Base-by-base conservation (phyloP, 2,888 invertebrate genomes). In the Dolichomitus sp. region DNA sequence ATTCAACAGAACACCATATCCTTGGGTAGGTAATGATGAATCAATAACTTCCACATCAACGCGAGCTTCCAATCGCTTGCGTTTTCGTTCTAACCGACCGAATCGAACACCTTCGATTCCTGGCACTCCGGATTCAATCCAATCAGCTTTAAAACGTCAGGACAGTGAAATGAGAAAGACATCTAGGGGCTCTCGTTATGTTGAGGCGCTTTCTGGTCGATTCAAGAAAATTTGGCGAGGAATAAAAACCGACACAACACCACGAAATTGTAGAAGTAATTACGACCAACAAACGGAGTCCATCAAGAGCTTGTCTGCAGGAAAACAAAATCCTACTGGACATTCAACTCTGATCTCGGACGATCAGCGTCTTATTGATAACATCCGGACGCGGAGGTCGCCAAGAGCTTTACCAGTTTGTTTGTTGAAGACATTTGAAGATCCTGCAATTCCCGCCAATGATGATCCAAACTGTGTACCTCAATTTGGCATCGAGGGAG, bases 321-420 rank as follows among this genome's bases (percentile, higher is more conserved):
- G 4, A 1, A 7, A 17, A 19, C 52, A 66, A 19, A 5, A 17
- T 33, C 80, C 82, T 14, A 12, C 48, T 0, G 80, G 77, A 45
- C 72, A 82, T 65, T 85, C 85, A 78, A 85, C 84, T 19, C n/a
- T 54, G 59, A 80, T 57, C 3, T 30, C 9, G 23, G 73, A 61
- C 4, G 61, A 50, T 0, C 45, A 61, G 4, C 30, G 27, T 11
- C 23, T 42, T 54, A n/a, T 63, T 6, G 52, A 73, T 11, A 65
- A 12, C 27, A 48, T 66, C 57, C 73, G 68, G 59, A n/a, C 52
- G 23, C 14, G 9, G 6, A 33, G 37, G 33, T 83, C 50, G 42
- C 33, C 81, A 12, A 61, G 11, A 14, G 50, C 19, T 19, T 63
- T 42, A 14, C 3, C 17, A 11, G 12, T 27, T 42, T 12, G 42